A percentile compares a stretch with the other conserved stretches of the same genome.
Evolutionary conservation across 2,113 vertebrate genomes (phyloP).

Genomic region (Paradisaea rubra): DNA sequence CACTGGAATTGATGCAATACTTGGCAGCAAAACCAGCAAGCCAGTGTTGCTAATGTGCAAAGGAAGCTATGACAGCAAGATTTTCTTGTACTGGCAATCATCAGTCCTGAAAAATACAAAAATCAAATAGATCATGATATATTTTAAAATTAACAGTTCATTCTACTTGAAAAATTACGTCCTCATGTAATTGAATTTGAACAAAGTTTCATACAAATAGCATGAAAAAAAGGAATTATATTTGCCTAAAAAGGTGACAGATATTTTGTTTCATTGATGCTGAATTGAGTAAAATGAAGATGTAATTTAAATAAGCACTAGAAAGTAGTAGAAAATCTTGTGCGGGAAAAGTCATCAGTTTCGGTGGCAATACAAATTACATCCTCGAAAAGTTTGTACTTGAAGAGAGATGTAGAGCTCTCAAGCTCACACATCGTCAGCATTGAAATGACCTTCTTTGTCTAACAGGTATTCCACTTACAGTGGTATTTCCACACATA

Average conservation of each 20-base stretch:
- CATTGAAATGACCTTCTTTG: constrained; percentile 34
- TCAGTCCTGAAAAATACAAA: neutral
- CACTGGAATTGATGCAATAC: neutral
- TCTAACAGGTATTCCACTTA: constrained; percentile 11
- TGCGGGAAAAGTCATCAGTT: neutral
- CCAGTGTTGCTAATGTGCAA: neutral
- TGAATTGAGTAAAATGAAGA: neutral
- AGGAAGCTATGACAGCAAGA: neutral
- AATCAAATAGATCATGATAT: neutral
- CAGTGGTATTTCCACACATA: constrained; percentile 23
- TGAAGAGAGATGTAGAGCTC: neutral
- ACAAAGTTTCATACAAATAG: neutral
- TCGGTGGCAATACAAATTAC: neutral
- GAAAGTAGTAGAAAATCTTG: neutral
- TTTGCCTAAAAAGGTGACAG: neutral
- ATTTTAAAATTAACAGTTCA: neutral
- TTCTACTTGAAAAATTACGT: neutral
- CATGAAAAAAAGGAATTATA: neutral
- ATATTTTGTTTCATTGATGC: neutral
- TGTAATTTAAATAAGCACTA: neutral
- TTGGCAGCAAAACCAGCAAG: neutral
- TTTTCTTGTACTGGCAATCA: neutral
- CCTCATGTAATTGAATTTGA: neutral
- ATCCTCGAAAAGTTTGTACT: neutral
- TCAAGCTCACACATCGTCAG: neutral